phyloP scores from a whole-genome alignment of 2,888 invertebrate species.

The Selenia dentaria region DNA sequence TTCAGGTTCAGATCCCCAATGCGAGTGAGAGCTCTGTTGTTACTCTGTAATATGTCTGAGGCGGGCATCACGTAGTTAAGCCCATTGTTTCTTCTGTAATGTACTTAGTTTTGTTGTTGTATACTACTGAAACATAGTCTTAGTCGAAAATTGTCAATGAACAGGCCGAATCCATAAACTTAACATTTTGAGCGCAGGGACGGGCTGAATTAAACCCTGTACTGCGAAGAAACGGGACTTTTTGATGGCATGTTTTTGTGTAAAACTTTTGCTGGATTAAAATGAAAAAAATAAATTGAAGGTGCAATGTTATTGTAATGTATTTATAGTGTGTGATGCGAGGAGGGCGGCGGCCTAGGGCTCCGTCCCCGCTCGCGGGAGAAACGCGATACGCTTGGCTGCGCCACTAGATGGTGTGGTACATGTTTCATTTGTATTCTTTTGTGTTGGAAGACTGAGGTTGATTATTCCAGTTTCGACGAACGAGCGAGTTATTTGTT shows the following conservation, averaged over 20 bases:
- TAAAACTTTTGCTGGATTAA: slow-evolving; percentile 65
- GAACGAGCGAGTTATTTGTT: slow-evolving; percentile 83
- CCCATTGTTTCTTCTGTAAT: slow-evolving; percentile 36
- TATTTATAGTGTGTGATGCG: slow-evolving; percentile 49
- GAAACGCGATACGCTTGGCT: slow-evolving; percentile 50
- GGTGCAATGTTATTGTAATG: slow-evolving; percentile 81
- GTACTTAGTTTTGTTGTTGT: slow-evolving; percentile 54
- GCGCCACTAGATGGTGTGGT: slow-evolving; percentile 60
- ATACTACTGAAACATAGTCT: slow-evolving; percentile 38
- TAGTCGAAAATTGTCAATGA: slow-evolving; percentile 50
- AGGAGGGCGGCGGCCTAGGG: slow-evolving; percentile 22
- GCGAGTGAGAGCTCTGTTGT: slow-evolving; percentile 29
- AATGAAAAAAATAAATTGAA: slow-evolving; percentile 63
- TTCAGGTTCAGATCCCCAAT: slow-evolving; percentile 22
- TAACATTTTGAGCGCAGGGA: slow-evolving; percentile 43
- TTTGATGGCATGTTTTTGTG: slow-evolving; percentile 67
- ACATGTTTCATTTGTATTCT: slow-evolving; percentile 69
- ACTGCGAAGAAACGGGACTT: slow-evolving; percentile 52
- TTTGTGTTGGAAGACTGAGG: slow-evolving; percentile 83
- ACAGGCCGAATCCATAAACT: slow-evolving; percentile 47
- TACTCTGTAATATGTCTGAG: slow-evolving; percentile 37
- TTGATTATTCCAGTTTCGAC: slow-evolving; percentile 82
- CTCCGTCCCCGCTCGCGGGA: slow-evolving; percentile 21
- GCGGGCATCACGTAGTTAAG: slow-evolving; percentile 39
- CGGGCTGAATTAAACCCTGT: slow-evolving; percentile 22